Conservation (phyloP, 2,888 invertebrate species). For the Cephus pygmeus region DNA sequence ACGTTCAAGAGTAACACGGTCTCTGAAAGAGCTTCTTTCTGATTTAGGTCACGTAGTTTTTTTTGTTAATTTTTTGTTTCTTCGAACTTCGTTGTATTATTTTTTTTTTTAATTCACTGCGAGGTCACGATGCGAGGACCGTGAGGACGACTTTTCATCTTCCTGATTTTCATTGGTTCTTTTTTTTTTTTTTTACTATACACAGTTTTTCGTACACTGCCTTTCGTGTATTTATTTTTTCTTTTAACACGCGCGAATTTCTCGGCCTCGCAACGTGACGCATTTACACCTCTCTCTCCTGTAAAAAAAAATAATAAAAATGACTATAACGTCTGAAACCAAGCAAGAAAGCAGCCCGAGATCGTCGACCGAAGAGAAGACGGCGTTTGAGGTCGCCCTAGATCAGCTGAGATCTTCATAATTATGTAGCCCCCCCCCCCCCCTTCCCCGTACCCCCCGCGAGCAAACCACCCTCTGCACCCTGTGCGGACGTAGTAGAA, state of each 20-base stretch:
- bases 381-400: neutral
- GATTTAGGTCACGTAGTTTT: slow-evolving; percentile 46
- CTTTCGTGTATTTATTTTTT: neutral
- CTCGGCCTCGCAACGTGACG: slow-evolving; percentile 46
- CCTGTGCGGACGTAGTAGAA: neutral
- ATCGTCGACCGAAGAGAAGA: slow-evolving; percentile 10
- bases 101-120: slow-evolving; percentile 14
- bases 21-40: slow-evolving; percentile 56
- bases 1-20: slow-evolving; percentile 64
- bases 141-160: neutral
- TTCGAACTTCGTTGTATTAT: neutral
- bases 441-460: neutral
- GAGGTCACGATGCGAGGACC: slow-evolving; percentile 32
- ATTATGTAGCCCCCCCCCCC: neutral
- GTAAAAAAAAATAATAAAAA: slow-evolving; percentile 15
- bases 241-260: slow-evolving; percentile 17
- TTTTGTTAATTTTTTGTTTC: slow-evolving; percentile 33
- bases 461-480: slow-evolving; percentile 1
- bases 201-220: neutral
- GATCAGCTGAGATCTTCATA: neutral
- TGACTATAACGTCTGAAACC: neutral
- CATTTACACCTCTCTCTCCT: slow-evolving; percentile 57
- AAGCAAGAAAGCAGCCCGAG: slow-evolving; percentile 3
- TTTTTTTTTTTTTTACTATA: no score
- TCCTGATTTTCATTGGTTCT: slow-evolving; percentile 4